Conservation (phyloP, 2,113 vertebrate species). For the Picathartes gymnocephalus region DNA sequence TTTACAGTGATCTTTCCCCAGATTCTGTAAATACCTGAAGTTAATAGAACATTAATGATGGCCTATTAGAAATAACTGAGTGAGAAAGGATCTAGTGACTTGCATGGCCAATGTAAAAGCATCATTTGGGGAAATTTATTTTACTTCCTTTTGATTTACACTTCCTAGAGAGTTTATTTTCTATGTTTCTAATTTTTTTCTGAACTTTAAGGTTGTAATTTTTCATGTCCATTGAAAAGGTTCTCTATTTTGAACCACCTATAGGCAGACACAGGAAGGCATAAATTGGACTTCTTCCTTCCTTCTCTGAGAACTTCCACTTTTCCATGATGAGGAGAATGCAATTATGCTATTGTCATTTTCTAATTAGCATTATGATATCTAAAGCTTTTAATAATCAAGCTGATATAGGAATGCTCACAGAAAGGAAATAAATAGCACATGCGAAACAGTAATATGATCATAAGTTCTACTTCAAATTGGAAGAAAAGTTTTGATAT, state of each 20-base stretch:
- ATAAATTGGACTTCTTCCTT: neutral
- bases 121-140: neutral
- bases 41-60: neutral
- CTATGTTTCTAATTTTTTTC: neutral
- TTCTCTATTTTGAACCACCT: neutral
- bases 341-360: neutral
- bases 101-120: neutral
- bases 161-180: neutral
- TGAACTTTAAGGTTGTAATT: neutral
- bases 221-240: neutral
- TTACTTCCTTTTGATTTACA: neutral
- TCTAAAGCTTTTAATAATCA: conserved; percentile 1
- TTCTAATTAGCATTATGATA: neutral
- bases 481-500: conserved; percentile 5
- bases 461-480: neutral
- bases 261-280: neutral
- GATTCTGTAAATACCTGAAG: neutral
- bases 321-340: neutral
- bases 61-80: neutral
- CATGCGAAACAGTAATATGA: neutral
- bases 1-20: neutral
- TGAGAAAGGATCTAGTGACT: neutral
- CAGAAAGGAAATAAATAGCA: neutral
- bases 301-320: neutral
- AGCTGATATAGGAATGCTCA: neutral